Conservation (phyloP, 2,888 invertebrate species). For the Laspeyria flexula region DNA sequence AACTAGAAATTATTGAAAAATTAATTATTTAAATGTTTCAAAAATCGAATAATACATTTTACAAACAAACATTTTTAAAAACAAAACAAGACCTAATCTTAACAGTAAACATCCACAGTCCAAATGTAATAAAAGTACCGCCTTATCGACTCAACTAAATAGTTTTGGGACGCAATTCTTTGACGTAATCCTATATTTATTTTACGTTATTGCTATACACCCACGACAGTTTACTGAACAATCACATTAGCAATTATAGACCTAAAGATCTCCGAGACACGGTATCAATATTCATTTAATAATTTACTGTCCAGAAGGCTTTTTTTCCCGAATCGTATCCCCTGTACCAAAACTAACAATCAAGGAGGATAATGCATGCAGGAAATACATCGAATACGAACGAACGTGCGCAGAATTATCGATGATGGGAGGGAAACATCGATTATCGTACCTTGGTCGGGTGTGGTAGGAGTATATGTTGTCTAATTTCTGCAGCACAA, state of each 20-base stretch:
- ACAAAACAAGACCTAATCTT: no score
- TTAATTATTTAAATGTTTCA: no score
- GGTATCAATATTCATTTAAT: slow-evolving; percentile 26
- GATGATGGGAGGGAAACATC: slow-evolving; percentile 65
- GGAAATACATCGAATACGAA: slow-evolving; percentile 55
- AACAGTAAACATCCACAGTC: neutral
- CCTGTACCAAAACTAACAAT: slow-evolving; percentile 31
- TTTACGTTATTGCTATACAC: slow-evolving; percentile 1
- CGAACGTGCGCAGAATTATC: slow-evolving; percentile 54
- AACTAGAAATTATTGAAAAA: no score
- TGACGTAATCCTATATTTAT: slow-evolving; percentile 10
- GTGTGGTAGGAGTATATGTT: slow-evolving; percentile 86
- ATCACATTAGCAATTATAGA: slow-evolving; percentile 3
- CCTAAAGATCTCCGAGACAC: slow-evolving; percentile 11
- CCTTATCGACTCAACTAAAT: no score
- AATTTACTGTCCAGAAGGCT: neutral
- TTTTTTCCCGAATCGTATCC: slow-evolving; percentile 1
- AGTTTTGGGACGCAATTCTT: neutral
- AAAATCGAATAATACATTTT: no score
- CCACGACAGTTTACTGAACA: slow-evolving; percentile 8
- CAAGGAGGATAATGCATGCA: slow-evolving; percentile 48
- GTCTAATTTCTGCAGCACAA: slow-evolving; percentile 86
- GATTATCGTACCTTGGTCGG: slow-evolving; percentile 86
- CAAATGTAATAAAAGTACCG: no score
- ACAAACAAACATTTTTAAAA: no score